A percentile compares a stretch with the other conserved stretches of the same genome.
Evolutionary conservation across 2,888 invertebrate species (phyloP).

Genomic region (Horisme vitalbata): DNA sequence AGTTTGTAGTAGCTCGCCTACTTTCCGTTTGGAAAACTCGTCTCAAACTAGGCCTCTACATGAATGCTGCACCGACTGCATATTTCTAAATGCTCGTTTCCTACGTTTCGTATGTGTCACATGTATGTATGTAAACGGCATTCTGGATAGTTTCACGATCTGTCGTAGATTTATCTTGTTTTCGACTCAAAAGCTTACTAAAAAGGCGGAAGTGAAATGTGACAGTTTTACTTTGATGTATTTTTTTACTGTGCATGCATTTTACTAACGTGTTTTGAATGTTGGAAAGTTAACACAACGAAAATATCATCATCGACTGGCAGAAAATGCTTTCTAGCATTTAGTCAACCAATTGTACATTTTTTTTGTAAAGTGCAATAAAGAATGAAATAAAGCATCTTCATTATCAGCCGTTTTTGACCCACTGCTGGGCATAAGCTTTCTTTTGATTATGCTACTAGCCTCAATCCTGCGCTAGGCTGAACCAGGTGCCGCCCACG

Average conservation of each 20-base stretch:
- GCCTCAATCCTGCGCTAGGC: too few species aligned
- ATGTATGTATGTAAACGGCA: conserved; percentile 31
- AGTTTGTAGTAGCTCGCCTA: conserved; percentile 63
- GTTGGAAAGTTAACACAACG: not conserved
- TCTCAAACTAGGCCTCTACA: conserved; percentile 66
- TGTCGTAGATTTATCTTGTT: conserved; percentile 15
- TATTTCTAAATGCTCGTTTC: conserved; percentile 63
- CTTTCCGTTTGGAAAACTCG: conserved; percentile 78
- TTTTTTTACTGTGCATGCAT: not conserved
- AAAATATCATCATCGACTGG: too few species aligned
- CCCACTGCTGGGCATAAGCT: too few species aligned
- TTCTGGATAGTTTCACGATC: conserved; percentile 30
- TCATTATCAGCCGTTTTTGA: too few species aligned
- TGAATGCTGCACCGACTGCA: conserved; percentile 57
- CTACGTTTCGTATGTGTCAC: conserved; percentile 40
- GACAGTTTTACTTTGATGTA: not conserved
- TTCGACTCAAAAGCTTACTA: too few species aligned
- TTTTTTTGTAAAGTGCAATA: too few species aligned
- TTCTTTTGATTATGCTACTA: too few species aligned
- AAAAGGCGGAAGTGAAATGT: conserved; percentile 25
- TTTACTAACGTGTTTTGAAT: not conserved
- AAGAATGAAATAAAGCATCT: not conserved
- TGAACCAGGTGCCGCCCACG: too few species aligned
- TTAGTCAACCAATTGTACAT: too few species aligned
- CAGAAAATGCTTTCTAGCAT: too few species aligned